Conservation (phyloP, 2,113 vertebrate genomes). For the Rhagologus leucostigma region DNA sequence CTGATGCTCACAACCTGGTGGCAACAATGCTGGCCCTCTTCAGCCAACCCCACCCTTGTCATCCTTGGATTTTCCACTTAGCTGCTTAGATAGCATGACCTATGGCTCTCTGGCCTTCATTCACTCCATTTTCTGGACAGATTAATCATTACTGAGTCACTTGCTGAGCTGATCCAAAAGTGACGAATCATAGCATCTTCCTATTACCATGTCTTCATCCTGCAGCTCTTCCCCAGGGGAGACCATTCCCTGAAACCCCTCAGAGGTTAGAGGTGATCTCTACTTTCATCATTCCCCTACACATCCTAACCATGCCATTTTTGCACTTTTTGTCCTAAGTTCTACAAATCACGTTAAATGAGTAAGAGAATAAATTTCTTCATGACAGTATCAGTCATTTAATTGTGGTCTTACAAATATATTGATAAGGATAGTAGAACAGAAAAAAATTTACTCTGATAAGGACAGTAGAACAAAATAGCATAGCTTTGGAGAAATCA, state of each 20-base stretch:
- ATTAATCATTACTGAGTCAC: background rate
- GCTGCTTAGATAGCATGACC: background rate
- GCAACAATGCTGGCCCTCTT: background rate
- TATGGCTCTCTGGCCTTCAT: background rate
- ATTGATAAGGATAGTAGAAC: background rate
- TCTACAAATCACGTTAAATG: background rate
- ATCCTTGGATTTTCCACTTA: background rate
- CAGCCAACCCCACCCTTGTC: background rate
- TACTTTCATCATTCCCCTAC: background rate
- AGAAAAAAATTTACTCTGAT: background rate
- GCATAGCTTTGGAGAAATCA: background rate
- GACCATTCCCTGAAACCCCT: background rate
- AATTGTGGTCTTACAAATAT: background rate
- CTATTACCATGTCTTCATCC: background rate
- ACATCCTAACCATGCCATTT: background rate
- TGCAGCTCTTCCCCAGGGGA: background rate
- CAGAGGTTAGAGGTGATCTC: background rate
- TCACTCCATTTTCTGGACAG: background rate
- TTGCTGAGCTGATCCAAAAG: background rate
- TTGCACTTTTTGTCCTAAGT: background rate
- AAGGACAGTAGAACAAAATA: background rate
- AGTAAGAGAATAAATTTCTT: background rate
- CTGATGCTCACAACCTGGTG: fast-evolving
- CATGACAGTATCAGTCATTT: background rate
- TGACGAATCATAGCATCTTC: background rate